These are phyloP conservation scores for Oscheius sp. DNA, from an alignment of 2,888 invertebrate genomes.

Conservation along the genomic window DNA sequence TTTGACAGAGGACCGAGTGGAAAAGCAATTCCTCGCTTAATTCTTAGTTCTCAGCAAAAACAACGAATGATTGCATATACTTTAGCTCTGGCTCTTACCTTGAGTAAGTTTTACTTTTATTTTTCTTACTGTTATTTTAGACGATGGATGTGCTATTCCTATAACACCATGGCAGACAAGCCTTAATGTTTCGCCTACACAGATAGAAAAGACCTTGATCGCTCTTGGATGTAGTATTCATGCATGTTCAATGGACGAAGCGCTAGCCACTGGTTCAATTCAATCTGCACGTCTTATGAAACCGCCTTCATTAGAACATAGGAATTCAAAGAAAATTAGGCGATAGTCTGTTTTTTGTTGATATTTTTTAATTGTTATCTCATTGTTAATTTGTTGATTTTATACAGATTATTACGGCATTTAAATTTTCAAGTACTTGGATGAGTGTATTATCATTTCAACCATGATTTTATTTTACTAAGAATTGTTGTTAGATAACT, in stretches of 20 bases:
- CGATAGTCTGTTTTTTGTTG: too few relatives aligned
- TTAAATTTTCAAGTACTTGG: too few relatives aligned
- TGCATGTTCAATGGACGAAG: slow-evolving; percentile 33
- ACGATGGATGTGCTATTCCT: slow-evolving; percentile 9
- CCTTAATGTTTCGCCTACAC: slow-evolving; percentile 13
- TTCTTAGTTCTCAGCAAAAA: slow-evolving; percentile 37
- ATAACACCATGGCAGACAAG: slow-evolving; percentile 21
- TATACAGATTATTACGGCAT: too few relatives aligned
- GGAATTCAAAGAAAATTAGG: slow-evolving; percentile 1
- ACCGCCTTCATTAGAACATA: slow-evolving; percentile 33
- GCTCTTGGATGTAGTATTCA: slow-evolving; percentile 46
- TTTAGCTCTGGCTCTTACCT: slow-evolving; percentile 40
- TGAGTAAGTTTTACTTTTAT: slow-evolving; percentile 13
- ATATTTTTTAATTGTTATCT: too few relatives aligned
- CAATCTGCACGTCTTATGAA: slow-evolving; percentile 40
- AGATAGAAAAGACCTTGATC: slow-evolving; percentile 34
- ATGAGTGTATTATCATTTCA: too few relatives aligned
- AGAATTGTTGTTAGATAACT: too few relatives aligned
- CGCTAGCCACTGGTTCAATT: slow-evolving; percentile 35
- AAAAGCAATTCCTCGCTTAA: slow-evolving; percentile 32
- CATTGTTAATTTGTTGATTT: too few relatives aligned
- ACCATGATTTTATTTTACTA: too few relatives aligned
- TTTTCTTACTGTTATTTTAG: not conserved
- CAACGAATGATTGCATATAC: slow-evolving; percentile 47
- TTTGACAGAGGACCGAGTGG: slow-evolving; percentile 31